These are phyloP conservation scores for Endomychus coccineus DNA, from an alignment of 2,888 invertebrate genomes.

Conservation along the genomic window DNA sequence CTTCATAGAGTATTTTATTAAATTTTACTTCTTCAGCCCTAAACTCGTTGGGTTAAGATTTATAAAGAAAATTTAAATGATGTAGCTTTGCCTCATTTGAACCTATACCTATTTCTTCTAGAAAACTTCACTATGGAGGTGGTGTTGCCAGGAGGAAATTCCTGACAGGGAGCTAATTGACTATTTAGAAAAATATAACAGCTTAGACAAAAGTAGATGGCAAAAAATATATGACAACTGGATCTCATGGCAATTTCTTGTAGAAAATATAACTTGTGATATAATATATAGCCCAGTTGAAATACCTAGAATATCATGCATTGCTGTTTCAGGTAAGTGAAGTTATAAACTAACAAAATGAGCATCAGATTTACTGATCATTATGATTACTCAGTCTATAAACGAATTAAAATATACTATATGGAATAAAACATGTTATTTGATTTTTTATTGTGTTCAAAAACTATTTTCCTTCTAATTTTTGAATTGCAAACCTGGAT, in stretches of 20 bases:
- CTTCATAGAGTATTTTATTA: neutral
- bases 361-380: no score
- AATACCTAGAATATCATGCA: conserved; percentile 35
- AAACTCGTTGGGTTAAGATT: no score
- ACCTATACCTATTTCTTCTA: no score
- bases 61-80: no score
- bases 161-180: conserved; percentile 36
- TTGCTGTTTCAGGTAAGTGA: conserved; percentile 34
- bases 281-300: conserved; percentile 34
- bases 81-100: no score
- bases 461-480: neutral
- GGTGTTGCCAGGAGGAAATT: conserved; percentile 39
- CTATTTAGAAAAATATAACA: conserved; percentile 33
- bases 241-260: conserved; percentile 35
- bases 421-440: no score
- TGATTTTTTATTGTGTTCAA: no score
- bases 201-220: conserved; percentile 32
- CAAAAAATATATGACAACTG: conserved; percentile 37
- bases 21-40: no score
- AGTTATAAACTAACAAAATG: neutral
- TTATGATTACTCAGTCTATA: no score
- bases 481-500: neutral
- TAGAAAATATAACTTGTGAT: conserved; percentile 32
- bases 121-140: conserved; percentile 38
- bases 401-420: no score